Evolutionary conservation across 2,113 vertebrate species (phyloP), one percentile per base, ranked within the genome.

Genomic region (Melanerpes aurifrons): DNA sequence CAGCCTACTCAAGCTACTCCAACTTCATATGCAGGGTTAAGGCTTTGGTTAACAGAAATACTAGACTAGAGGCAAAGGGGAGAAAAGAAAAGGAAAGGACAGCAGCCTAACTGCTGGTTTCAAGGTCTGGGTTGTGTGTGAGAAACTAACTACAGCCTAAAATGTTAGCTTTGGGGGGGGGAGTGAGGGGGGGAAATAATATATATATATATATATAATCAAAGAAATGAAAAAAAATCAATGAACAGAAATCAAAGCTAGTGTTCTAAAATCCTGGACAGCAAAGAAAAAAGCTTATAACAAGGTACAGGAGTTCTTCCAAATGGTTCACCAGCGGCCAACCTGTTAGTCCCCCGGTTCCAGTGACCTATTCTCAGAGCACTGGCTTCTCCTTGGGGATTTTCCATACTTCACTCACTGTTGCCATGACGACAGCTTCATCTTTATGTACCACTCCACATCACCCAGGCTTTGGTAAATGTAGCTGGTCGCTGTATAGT

Each of bases 391-490:
- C 99, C 99, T 98, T 98, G 98, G 98, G 99, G 99, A 99, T 98
- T 98, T 99, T 98, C 98, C 96, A 99, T 98, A 99, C 99, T 98
- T 99, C 98, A 98, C 98, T 99, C 99, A 99, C 98, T 99, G 99
- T 99, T 99, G 99, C 99, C 99, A 99, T 99, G 99, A 99, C 99
- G 99, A 99, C 98, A 99, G 99, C 99, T 99, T 99, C 99, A 99
- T 99, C 99, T 98, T 98, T 99, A 99, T 99, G 99, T 99, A 99
- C 99, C 99, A 99, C 99, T 99, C 99, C 99, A 99, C 99, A 99
- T 99, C 99, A 99, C 99, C 99, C 99, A 99, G 99, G 99, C 98
- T 99, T 99, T 99, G 99, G 99, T 99, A 99, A 99, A 99, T 99
- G 99, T 99, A 99, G 99, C 99, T 99, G 99, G 99, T 99, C 98